Evolutionary conservation across 2,888 invertebrate genomes (phyloP), one percentile per base, ranked within the genome.

Genomic region (Sylvicola fuscatus): DNA sequence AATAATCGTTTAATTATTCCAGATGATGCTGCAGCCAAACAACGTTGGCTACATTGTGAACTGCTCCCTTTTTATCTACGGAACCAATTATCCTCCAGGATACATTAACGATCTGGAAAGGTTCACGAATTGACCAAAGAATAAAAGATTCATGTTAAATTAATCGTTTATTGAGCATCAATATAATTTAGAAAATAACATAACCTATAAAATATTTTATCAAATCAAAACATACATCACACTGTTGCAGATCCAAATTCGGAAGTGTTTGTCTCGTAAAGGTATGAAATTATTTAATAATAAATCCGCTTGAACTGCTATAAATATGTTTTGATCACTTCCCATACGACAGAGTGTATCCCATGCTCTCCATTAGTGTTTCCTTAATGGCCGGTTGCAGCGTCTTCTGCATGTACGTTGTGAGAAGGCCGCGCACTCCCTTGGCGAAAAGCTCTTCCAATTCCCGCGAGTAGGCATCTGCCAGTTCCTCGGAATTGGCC

Each of bases 331-430:
- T 14, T 10, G 27, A 13, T 16, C 33, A 42, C 55, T 63, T 75
- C 40, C 84, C 84, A 51, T 84, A 84, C 38, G 83, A 83, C 47
- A 84, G 69, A 30, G 81, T 82, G 52, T 83, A 84, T 5, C 84
- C 84, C 75, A 84, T 77, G 51, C 82, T 81, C 42, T 78, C 67
- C 83, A 84, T 82, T 21, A 84, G 60, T 1, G 83, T 82, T 49
- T 84, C 83, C 51, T 81, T 81, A 37, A 84, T 80, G 28, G 83
- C 82, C 7, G 82, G 81, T 47, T 84, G 81, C 34, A 84, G 53
- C 47, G 82, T 78, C 43, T 73, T 74, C 51, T 84, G 82, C 75
- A 84, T 80, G 46, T 83, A 83, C 16, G 76, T 75, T 1, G 80
- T 82, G 31, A 84, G 53, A 32, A 83, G 64, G 12, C 81, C 76